Percentiles rank a stretch among this genome's conserved stretches.
phyloP scores from a whole-genome alignment of 1,140 invertebrate species.

The Zaprionus inermis region DNA sequence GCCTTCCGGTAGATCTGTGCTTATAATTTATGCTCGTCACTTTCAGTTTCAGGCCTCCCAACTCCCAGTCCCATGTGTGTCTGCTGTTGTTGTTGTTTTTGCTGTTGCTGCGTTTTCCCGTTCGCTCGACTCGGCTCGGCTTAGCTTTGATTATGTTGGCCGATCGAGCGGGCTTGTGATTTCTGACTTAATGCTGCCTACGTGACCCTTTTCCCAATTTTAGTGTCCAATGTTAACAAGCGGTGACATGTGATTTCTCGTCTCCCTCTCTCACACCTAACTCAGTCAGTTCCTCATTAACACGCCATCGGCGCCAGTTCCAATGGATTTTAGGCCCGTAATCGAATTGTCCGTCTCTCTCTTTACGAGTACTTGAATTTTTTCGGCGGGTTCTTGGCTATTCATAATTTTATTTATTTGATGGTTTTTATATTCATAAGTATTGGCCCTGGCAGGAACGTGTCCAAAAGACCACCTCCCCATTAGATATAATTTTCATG shows the following conservation, averaged over 20 bases:
- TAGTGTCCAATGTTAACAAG: constrained; percentile 58
- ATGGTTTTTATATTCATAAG: constrained; percentile 56
- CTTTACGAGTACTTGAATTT: constrained; percentile 9
- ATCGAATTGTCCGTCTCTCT: constrained; percentile 2
- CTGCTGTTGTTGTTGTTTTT: neutral
- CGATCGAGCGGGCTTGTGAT: constrained; percentile 45
- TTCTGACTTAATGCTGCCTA: constrained; percentile 64
- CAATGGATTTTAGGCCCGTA: constrained; percentile 25
- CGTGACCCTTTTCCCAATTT: constrained; percentile 71
- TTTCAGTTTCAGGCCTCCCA: constrained; percentile 58
- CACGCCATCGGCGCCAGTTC: constrained; percentile 27
- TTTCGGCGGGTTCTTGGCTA: constrained; percentile 64
- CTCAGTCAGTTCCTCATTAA: constrained; percentile 44
- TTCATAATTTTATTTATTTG: constrained; percentile 68
- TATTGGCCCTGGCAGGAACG: constrained; percentile 43
- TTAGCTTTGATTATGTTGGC: constrained; percentile 69
- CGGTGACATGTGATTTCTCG: constrained; percentile 16
- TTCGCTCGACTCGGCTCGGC: constrained; percentile 25
- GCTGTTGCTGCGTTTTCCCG: constrained; percentile 19
- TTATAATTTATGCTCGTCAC: constrained; percentile 70
- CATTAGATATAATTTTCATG: constrained; percentile 29
- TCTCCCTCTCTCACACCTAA: neutral
- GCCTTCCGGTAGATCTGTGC: constrained; percentile 22
- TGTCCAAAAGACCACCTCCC: constrained; percentile 16
- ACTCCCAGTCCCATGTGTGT: neutral